phyloP scores from a whole-genome alignment of 1,140 invertebrate species.

The Pogonomyrmex barbatus region DNA sequence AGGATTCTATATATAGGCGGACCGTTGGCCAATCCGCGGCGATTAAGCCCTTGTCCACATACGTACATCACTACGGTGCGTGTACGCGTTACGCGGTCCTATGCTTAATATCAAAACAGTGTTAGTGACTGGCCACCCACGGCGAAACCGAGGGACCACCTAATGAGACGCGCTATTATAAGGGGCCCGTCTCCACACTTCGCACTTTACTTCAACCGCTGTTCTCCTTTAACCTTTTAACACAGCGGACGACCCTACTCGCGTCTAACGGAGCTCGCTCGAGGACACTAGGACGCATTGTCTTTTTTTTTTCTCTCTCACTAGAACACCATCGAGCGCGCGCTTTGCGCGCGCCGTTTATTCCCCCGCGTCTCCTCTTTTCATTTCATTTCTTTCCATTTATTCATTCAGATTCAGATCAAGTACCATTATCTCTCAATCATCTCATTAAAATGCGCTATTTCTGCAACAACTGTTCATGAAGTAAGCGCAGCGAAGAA shows the following conservation, averaged over 20 bases:
- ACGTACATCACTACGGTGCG: conserved; percentile 70
- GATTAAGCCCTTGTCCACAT: conserved; percentile 70
- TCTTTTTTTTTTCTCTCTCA: not conserved
- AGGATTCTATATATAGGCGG: conserved; percentile 30
- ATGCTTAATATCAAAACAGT: conserved; percentile 83
- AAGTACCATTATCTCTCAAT: no score
- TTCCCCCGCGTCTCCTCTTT: no score
- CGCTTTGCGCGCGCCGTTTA: no score
- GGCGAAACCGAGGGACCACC: conserved; percentile 70
- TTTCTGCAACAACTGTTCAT: no score
- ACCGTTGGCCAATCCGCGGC: conserved; percentile 71
- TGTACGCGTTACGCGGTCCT: conserved; percentile 67
- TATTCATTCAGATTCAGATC: no score
- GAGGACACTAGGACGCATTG: conserved; percentile 36
- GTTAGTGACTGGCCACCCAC: conserved; percentile 80
- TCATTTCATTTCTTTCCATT: no score
- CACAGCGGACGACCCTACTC: conserved; percentile 74
- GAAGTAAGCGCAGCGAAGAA: no score
- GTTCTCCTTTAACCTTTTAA: conserved; percentile 73
- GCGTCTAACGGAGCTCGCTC: conserved; percentile 71
- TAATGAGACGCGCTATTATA: conserved; percentile 75
- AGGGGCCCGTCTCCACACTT: conserved; percentile 74
- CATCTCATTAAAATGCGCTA: no score
- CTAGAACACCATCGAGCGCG: not conserved
- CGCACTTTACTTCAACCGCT: conserved; percentile 74